Evolutionary conservation across 2,113 vertebrate species (phyloP), one percentile per base, ranked within the genome.

Genomic region (Corvus hawaiiensis): DNA sequence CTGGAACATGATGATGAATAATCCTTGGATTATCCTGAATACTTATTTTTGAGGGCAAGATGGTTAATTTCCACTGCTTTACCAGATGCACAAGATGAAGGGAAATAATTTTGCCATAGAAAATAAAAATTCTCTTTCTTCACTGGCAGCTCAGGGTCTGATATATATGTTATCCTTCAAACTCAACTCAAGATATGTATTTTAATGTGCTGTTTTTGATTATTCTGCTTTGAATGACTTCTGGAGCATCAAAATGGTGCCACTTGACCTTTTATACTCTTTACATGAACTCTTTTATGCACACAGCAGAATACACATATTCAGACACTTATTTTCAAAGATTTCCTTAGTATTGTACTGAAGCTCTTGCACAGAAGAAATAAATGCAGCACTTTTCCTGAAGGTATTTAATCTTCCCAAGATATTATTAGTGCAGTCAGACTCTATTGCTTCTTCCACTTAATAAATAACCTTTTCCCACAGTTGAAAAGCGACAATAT

Each of bases 351-450:
- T 3, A 35, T 78, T 78, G 20, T 46, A 30, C 52, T 22, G 11
- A 74, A 94, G 51, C 22, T 22, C 55, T 81, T 59, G 44, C 52
- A 71, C 9, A 74, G 55, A 21, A 58, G 37, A 63, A 90, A 69
- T 19, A 86, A 84, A 43, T 10, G 63, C 16, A 32, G 37, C 43
- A 73, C 26, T 73, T 78, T 41, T 69, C 84, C 84, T 58, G 43
- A 81, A 87, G 66, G 55, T 78, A 89, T 77, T 93, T 81, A 77
- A 77, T 87, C 91, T 94, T 77, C 80, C 66, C 64, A 52, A 52
- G 56, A 13, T 21, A 44, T 84, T 80, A 44, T 69, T 72, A 77
- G 32, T 41, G 33, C 55, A 84, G 27, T 80, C 59, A 84, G 41
- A 55, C 41, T 21, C 4, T 56, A 20, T 20, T 51, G 66, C 56